These are phyloP conservation scores for Pachypeltis micranthus DNA, from an alignment of 1,140 invertebrate species.

Conservation along the genomic window DNA sequence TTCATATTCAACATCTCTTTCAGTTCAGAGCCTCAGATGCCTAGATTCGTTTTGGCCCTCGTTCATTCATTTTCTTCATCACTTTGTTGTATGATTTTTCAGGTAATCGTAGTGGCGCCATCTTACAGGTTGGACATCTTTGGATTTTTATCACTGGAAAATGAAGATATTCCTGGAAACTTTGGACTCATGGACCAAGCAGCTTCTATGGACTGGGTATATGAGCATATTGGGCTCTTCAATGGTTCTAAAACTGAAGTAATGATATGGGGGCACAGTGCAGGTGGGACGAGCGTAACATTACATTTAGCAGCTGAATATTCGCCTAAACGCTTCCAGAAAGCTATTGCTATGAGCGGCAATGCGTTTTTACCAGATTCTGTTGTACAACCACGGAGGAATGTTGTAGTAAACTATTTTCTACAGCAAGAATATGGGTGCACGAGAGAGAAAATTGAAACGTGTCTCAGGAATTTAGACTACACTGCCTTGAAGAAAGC, in stretches of 20 bases:
- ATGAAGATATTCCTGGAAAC: constrained; percentile 76
- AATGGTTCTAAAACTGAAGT: constrained; percentile 73
- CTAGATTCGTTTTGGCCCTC: no score
- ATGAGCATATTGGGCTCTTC: constrained; percentile 73
- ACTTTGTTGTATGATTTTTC: constrained; percentile 22
- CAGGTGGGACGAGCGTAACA: constrained; percentile 61
- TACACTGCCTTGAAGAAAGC: neutral
- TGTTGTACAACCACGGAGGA: constrained; percentile 39
- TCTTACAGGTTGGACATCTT: constrained; percentile 70
- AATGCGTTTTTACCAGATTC: constrained; percentile 48
- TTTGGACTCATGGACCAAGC: constrained; percentile 84
- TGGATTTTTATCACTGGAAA: constrained; percentile 79
- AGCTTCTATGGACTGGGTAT: constrained; percentile 73
- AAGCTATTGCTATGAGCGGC: constrained; percentile 60
- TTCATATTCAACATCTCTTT: no score
- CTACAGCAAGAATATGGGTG: constrained; percentile 53
- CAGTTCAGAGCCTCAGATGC: no score
- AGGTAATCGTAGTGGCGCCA: constrained; percentile 64
- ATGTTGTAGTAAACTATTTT: constrained; percentile 46
- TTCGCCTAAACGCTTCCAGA: constrained; percentile 47
- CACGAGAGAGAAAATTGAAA: constrained; percentile 39
- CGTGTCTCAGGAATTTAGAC: constrained; percentile 43
- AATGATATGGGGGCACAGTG: constrained; percentile 76
- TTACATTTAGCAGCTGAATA: constrained; percentile 51
- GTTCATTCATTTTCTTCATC: no score